Evolutionary conservation across 2,888 invertebrate genomes (phyloP), one percentile per base, ranked within the genome.

Genomic region (Lasioglossum zephyrum): DNA sequence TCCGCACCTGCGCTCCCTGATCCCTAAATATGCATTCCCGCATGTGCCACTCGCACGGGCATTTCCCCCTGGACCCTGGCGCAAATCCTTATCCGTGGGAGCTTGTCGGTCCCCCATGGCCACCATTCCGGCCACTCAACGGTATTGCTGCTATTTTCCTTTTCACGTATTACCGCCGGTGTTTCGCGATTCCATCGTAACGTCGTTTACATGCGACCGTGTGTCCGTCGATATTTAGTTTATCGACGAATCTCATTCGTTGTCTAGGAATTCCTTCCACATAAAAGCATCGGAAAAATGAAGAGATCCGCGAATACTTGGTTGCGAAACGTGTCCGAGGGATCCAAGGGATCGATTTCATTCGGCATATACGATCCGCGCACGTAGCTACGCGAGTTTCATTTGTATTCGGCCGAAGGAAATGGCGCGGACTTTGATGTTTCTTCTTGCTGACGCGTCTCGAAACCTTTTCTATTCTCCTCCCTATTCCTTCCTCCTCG

Each of bases 21-120:
- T 88, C 89, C 92, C 92, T 93, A 93, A 92, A 94, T 94, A 94
- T 94, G 94, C 94, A 94, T 93, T 93, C 92, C 89, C 91, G 91
- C 88, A 90, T 92, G 91, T 92, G 91, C 89, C 90, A 89, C 89
- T 92, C 87, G 84, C 91, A 90, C 89, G 91, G 90, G 89, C 90
- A 89, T 92, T 92, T 93, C 92, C 93, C 92, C 92, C 90, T 91
- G 91, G 92, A 92, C 92, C 92, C 90, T 91, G 91, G 92, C 92
- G 93, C 92, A 94, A 94, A 94, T 94, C 93, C 94, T 93, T 91
- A 92, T 92, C 82, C 88, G 79, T 81, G 73, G 87, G 83, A 84
- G 90, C 88, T 63, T 63, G 90, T 87, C 87, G 89, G 86, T 88
- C 87, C 89, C 88, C 89, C 90, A 90, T 57, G 86, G 91, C 89